These are phyloP conservation scores for Cyrtonyx montezumae DNA, from an alignment of 2,113 vertebrate species.

Conservation along the genomic window DNA sequence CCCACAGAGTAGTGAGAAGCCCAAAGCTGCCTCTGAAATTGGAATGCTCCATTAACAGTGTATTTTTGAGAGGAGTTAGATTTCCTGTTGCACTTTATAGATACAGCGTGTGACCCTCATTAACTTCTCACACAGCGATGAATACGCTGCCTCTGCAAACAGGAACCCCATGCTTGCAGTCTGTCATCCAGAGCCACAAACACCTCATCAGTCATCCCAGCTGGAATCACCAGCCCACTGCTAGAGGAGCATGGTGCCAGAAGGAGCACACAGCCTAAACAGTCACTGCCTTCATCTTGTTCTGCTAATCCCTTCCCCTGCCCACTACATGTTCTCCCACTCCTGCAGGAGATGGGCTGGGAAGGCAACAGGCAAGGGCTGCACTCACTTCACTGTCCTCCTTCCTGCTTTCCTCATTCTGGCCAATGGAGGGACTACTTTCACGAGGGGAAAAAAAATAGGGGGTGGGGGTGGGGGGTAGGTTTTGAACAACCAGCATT, in stretches of 20 bases:
- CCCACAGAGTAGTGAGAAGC: neutral
- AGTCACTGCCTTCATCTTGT: neutral
- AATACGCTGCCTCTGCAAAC: neutral
- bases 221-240: neutral
- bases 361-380: neutral
- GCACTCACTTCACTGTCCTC: neutral
- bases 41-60: neutral
- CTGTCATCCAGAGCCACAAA: neutral
- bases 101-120: neutral
- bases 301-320: neutral
- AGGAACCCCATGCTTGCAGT: neutral
- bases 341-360: neutral
- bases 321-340: accelerated
- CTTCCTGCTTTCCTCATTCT: neutral
- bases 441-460: too few species aligned
- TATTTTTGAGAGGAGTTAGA: neutral
- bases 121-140: neutral
- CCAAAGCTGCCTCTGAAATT: neutral
- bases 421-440: neutral
- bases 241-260: neutral
- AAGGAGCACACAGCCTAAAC: neutral
- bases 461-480: too few species aligned
- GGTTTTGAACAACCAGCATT: neutral
- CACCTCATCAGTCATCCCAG: neutral
- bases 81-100: neutral